Evolutionary conservation across 2,888 invertebrate species (phyloP), one percentile per base, ranked within the genome.

Genomic region (Ctenicera cuprea): DNA sequence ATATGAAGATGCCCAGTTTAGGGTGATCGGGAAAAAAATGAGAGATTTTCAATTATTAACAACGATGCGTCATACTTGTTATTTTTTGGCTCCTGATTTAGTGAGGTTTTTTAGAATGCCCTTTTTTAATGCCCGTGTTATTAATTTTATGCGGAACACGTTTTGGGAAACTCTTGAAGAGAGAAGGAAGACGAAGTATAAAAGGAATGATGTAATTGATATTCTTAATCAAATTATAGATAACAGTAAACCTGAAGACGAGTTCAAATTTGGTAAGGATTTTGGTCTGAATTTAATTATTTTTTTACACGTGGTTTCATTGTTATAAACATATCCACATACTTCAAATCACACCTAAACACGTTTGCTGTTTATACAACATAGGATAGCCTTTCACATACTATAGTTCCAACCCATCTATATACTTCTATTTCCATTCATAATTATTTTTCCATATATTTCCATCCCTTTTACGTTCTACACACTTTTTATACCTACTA

Each of bases 1-100:
- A 9, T 75, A 84, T 63, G 83, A 86, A 16, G 78, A 87, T 66
- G 85, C 86, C 0, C 82, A 83, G 16, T 87, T 88, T 76, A 80
- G 85, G 50, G 71, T 80, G 57, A 80, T 87, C 78, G 87, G 86
- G 1, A 79, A 80, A 37, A 77, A 75, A 14, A 77, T 87, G 2
- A 83, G 87, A 65, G 81, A 82, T 41, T 85, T 86, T 33, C 77
- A 78, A 9, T 79, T 76, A 30, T 74, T 72, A 16, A 78, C 76
- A 62, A 83, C 83, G 7, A 62, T 84, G 11, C 72, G 77, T 30
- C 80, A 81, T 71, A 73, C 78, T 14, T 76, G 79, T 0, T 80
- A 79, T 74, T 84, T 84, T 66, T 80, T 85, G 16, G 72, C 76
- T 8, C 84, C 81, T 2, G 68, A 62, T 11, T 26, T 82, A 4